Conservation (phyloP, 2,113 vertebrate species). For the Stercorarius parasiticus region DNA sequence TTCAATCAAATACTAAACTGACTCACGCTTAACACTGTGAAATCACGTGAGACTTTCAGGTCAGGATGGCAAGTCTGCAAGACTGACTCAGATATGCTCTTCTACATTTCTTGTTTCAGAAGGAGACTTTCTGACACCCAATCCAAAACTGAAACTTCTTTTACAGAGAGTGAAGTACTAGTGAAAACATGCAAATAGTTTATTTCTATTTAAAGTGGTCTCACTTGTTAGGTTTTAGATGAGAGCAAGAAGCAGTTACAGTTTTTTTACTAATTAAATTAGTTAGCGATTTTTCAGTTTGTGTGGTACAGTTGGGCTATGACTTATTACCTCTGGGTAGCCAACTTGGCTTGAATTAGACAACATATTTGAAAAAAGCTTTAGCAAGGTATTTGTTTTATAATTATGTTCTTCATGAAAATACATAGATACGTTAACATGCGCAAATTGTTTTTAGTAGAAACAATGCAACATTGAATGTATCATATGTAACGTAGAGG, state of each 20-base stretch:
- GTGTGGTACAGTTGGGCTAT: background rate
- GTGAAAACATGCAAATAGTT: background rate
- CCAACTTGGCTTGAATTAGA: background rate
- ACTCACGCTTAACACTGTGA: background rate
- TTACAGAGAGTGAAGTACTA: background rate
- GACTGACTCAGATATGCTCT: background rate
- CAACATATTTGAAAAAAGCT: background rate
- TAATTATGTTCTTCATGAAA: background rate
- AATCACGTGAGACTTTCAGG: background rate
- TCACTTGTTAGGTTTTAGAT: background rate
- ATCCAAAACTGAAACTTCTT: background rate
- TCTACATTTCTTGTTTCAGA: background rate
- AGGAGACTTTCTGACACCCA: background rate
- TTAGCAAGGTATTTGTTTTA: background rate
- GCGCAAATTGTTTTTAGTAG: background rate
- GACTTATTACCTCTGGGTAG: background rate
- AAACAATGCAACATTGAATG: background rate
- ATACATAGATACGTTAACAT: rapidly evolving
- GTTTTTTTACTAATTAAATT: background rate
- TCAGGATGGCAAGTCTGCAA: background rate
- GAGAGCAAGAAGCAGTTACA: background rate
- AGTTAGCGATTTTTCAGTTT: background rate
- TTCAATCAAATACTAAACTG: background rate
- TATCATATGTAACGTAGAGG: background rate
- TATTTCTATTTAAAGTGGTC: background rate